Base-by-base conservation (phyloP, 2,888 invertebrate genomes). In the Ischnus inquisitorius region DNA sequence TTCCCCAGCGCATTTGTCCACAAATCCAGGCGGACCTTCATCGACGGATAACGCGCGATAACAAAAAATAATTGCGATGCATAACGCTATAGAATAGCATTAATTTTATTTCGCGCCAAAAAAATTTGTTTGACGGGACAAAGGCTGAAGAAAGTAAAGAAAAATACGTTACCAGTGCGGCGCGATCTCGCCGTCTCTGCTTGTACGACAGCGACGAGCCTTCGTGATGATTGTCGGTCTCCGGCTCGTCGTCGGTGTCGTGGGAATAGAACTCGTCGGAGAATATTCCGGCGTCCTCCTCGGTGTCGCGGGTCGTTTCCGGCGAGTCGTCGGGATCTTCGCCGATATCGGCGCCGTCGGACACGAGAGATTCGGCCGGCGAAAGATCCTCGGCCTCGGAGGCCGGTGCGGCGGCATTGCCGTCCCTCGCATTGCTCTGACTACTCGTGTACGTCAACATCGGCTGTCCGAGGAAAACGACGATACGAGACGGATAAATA, bases 211-310 rank as follows among this genome's bases (percentile, higher is more conserved):
- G 14, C 60, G 62, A 28, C 2, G 14, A 19, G 12, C 71, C 67
- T 12, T 83, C 76, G 5, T 65, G 76, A 28, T 67, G 72, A 25
- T 25, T 68, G n/a, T 79, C 77, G 10, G 91, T 94, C 85, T 89
- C 94, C 89, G 95, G 94, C n/a, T 97, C 97, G 72, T 97, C 97
- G 87, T 97, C 97, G 69, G 97, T 97, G 88, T 97, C 97, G 19
- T 96, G 96, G 0, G 97, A 94, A 43, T 97, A 97, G 88, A 97
- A 96, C 88, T 97, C 97, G 71, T 96, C 96, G 39, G 96, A 96
- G 87, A 96, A 90, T 10, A 93, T 93, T 2, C 78, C 83, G 65
- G 95, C 95, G 75, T 95, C 95, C 79, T 95, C 95, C 78, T 95
- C 95, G 2, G 95, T 92, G 51, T 92, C 92, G n/a, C 92, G 89